These are phyloP conservation scores for Lipophrys pholis DNA, from an alignment of 2,113 vertebrate genomes.

Conservation along the genomic window DNA sequence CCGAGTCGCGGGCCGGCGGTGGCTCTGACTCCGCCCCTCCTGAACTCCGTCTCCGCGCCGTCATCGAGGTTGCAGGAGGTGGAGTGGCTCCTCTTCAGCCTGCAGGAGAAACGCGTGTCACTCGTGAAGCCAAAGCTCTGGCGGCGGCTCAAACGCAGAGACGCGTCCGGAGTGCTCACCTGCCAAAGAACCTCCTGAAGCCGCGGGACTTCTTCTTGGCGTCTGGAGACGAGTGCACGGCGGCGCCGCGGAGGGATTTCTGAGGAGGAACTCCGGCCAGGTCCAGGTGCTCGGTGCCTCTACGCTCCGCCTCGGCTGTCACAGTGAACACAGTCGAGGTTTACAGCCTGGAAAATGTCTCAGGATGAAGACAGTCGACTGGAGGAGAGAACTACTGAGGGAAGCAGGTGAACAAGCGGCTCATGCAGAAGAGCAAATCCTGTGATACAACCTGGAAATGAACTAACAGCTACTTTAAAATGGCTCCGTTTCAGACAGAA, in stretches of 20 bases:
- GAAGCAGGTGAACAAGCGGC: too few species aligned
- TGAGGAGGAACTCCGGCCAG: constrained; percentile 83
- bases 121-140: background rate
- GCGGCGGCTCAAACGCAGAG: fast-evolving
- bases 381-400: too few species aligned
- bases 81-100: constrained; percentile 94
- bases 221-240: constrained; percentile 86
- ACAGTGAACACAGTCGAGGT: background rate
- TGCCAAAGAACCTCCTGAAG: constrained; percentile 94
- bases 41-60: constrained; percentile 89
- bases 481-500: too few species aligned
- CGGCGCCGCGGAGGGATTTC: constrained; percentile 71
- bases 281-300: constrained; percentile 90
- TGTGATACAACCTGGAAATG: too few species aligned
- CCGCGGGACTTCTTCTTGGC: constrained; percentile 93
- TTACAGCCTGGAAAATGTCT: too few species aligned
- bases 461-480: too few species aligned
- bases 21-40: constrained; percentile 93
- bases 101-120: constrained; percentile 49
- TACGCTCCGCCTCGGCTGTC: constrained; percentile 89
- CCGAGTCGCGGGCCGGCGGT: constrained; percentile 93
- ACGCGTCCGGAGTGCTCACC: constrained; percentile 62
- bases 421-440: too few species aligned
- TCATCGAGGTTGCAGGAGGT: constrained; percentile 93
- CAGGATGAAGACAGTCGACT: too few species aligned